Conservation (phyloP, 2,888 invertebrate species). For the Tribolium freemani region DNA sequence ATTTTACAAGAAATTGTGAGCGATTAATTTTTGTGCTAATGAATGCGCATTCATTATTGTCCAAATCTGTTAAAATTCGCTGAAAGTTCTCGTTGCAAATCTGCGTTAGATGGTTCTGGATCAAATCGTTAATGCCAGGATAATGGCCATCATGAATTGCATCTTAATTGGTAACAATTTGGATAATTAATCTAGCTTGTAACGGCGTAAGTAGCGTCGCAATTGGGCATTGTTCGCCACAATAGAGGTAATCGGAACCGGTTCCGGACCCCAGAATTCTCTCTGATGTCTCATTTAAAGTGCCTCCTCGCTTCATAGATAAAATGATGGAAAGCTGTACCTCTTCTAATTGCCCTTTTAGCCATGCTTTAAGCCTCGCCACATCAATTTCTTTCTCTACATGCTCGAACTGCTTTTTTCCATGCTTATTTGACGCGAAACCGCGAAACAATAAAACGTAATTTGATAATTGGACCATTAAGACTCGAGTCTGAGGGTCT, state of each 20-base stretch:
- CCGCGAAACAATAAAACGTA: conserved; percentile 32
- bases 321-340: conserved; percentile 55
- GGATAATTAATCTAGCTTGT: conserved; percentile 69
- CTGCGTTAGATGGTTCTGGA: conserved; percentile 13
- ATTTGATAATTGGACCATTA: conserved; percentile 32
- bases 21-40: too few relatives aligned
- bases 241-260: conserved; percentile 69
- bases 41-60: too few relatives aligned
- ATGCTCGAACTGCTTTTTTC: conserved; percentile 33
- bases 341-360: conserved; percentile 61
- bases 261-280: conserved; percentile 64
- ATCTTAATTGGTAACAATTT: conserved; percentile 73
- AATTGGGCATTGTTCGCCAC: conserved; percentile 69
- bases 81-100: neutral
- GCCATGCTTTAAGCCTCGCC: conserved; percentile 54
- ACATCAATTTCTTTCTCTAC: conserved; percentile 35
- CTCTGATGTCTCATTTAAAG: conserved; percentile 66
- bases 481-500: neutral
- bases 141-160: conserved; percentile 69
- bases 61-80: neutral
- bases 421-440: neutral
- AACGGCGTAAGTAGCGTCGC: conserved; percentile 66
- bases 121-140: conserved; percentile 55
- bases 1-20: too few relatives aligned
- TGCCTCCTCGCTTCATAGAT: conserved; percentile 52